Conservation (phyloP, 2,888 invertebrate genomes). For the Ditylenchus weischeri region DNA sequence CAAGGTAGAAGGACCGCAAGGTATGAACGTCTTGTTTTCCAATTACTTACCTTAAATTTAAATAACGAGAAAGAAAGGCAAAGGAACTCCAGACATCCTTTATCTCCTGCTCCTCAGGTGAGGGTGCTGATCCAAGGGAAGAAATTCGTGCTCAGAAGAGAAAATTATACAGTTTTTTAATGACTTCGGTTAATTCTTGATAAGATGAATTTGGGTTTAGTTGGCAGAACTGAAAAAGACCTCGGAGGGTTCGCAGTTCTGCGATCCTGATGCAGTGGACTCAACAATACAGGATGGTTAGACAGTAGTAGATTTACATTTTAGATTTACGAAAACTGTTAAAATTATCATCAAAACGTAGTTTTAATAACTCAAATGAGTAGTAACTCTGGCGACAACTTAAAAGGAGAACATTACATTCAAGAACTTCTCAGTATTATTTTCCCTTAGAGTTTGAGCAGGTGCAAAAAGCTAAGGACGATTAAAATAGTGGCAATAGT, state of each 20-base stretch:
- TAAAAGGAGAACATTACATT: too few species aligned
- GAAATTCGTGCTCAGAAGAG: constrained; percentile 30
- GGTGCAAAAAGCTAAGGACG: too few species aligned
- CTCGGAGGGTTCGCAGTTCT: constrained; percentile 33
- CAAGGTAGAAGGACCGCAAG: constrained; percentile 34
- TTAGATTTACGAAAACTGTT: too few species aligned
- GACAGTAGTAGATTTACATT: too few species aligned
- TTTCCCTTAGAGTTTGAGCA: too few species aligned
- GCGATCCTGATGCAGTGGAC: constrained; percentile 22
- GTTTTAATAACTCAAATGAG: too few species aligned
- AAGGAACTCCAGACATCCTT: neutral
- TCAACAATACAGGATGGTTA: constrained; percentile 12
- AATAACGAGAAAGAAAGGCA: constrained; percentile 5
- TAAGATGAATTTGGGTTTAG: constrained; percentile 16
- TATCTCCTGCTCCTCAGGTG: constrained; percentile 5
- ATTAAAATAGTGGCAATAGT: too few species aligned
- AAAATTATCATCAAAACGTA: too few species aligned
- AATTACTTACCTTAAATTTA: constrained; percentile 8
- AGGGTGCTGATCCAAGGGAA: constrained; percentile 16
- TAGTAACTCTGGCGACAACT: too few species aligned
- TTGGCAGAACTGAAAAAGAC: constrained; percentile 30
- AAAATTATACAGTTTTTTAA: constrained; percentile 24
- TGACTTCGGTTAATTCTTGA: neutral
- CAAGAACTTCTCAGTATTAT: too few species aligned
- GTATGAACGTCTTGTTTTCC: constrained; percentile 18